Evolutionary conservation across 2,888 invertebrate species (phyloP), one percentile per base, ranked within the genome.

Genomic region (Epinotia nisella): DNA sequence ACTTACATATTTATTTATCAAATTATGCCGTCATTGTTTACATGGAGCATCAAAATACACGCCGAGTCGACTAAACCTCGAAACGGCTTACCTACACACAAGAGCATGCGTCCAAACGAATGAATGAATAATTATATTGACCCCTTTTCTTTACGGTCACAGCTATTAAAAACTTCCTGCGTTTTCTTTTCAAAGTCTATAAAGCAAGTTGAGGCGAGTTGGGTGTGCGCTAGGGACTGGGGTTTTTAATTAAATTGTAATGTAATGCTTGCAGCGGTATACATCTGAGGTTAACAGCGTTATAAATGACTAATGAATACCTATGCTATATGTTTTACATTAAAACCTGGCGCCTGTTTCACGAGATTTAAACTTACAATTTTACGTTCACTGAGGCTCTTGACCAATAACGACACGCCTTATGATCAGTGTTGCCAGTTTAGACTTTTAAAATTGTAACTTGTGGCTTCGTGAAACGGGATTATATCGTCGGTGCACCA

Each of bases 1-100:
- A 53, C 15, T 21, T 41, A 61, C 19, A 17, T 64, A 71, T 35
- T 45, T 73, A 68, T 73, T 62, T 68, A 68, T 39, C 45, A 21
- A 29, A 69, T n/a, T n/a, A n/a, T 74, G 65, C 60, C 75, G 74
- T 75, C 75, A 75, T 71, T 75, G 74, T 75, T 74, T 75, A 75
- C 75, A 70, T 15, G 49, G 17, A 56, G 24, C 29, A 51, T 19
- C 19, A 56, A 69, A 69, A 64, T 64, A 62, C 21, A 45, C 66
- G 41, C 1, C 17, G 58, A 58, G 35, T 29, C 24, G 58, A 58
- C 21, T 29, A 39, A 53, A 21, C 60, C 21, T 21, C 5, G 24
- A 35, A 39, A 24, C 39, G n/a, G 35, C 19, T 51, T 60, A 53
- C n/a, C 24, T 49, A 13, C n/a, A 9, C 24, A 15, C 21, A 45